These are phyloP conservation scores for Habropoda laboriosa DNA, from an alignment of 1,140 invertebrate species.

Conservation along the genomic window DNA sequence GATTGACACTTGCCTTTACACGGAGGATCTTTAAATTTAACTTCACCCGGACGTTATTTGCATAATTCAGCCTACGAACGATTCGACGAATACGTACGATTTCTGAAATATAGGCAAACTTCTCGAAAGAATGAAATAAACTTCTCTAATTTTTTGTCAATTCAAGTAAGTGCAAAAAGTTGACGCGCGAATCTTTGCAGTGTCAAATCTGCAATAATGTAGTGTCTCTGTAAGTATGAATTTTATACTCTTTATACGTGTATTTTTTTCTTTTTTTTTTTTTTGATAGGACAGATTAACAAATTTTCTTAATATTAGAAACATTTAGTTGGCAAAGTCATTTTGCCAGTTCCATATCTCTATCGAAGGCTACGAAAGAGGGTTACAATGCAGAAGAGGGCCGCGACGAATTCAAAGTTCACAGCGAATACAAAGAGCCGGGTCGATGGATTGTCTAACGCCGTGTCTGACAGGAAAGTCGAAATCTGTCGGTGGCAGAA, in stretches of 20 bases:
- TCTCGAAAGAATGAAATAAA: neutral
- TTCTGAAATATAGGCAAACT: neutral
- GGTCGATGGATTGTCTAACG: constrained; percentile 44
- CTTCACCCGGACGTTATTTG: neutral
- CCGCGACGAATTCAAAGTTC: constrained; percentile 40
- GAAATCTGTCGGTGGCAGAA: constrained; percentile 64
- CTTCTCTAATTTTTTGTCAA: neutral
- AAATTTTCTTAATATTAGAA: no score
- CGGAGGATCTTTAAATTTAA: neutral
- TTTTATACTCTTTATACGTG: no score
- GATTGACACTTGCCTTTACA: constrained; percentile 36
- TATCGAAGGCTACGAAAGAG: no score
- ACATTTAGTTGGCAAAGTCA: no score
- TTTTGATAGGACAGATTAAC: no score
- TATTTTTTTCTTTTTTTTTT: no score
- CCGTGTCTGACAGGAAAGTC: constrained; percentile 42
- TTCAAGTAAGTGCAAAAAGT: no score
- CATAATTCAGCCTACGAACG: neutral
- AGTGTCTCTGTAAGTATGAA: no score
- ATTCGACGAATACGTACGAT: neutral
- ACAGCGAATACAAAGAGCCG: constrained; percentile 35
- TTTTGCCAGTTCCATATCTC: no score
- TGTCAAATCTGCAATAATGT: no score
- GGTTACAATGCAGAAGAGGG: constrained; percentile 25
- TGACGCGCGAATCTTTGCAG: no score